These are phyloP conservation scores for Girardia tigrina DNA, from an alignment of 2,888 invertebrate species.

Conservation along the genomic window DNA sequence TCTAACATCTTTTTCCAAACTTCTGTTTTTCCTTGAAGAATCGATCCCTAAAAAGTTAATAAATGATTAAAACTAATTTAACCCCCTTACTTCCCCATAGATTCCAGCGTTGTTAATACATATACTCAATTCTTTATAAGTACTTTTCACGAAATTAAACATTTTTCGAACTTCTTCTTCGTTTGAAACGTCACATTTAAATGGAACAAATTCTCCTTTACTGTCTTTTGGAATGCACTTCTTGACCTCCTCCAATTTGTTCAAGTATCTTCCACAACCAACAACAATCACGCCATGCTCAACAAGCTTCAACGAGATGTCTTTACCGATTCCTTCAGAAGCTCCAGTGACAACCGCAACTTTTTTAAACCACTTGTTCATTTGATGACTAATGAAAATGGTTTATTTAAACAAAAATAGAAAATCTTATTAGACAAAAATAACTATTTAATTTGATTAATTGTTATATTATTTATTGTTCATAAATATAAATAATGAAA, in stretches of 20 bases:
- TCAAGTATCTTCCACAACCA: not conserved
- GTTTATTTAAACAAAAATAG: no score
- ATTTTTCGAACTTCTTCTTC: not conserved
- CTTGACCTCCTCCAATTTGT: not conserved
- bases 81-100: not conserved
- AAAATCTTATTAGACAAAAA: no score
- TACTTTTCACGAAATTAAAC: not conserved
- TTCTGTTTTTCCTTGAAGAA: not conserved
- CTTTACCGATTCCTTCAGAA: not conserved
- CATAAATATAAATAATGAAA: no score
- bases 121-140: not conserved
- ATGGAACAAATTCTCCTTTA: not conserved
- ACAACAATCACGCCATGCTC: not conserved
- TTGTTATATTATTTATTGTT: no score
- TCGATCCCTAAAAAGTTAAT: not conserved
- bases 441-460: no score
- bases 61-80: no score
- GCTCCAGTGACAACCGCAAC: not conserved
- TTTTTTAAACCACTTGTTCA: not conserved
- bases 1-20: not conserved
- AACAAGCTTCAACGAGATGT: not conserved
- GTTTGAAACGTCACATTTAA: not conserved
- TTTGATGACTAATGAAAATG: no score
- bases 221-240: not conserved
- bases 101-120: conserved; percentile 15